phyloP scores from a whole-genome alignment of 30 jellyfish, hydroid and myxozoan genomes.

The Catostylus mosaicus region DNA sequence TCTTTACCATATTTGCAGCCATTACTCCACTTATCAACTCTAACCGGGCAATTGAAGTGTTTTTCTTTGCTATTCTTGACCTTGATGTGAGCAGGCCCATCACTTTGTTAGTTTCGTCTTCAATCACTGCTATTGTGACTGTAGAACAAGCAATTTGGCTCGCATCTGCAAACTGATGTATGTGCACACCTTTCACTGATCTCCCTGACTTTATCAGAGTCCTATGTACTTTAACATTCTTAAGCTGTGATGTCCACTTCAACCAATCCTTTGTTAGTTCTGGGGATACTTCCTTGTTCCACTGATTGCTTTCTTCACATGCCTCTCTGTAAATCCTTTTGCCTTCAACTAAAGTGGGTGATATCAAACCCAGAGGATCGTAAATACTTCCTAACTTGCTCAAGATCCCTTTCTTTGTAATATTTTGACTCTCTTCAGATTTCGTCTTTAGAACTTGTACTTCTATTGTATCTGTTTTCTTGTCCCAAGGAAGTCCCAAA shows the following conservation, averaged over 20 bases:
- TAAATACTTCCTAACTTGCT: conserved; percentile 33
- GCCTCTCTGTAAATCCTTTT: conserved; percentile 40
- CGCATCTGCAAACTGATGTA: conserved; percentile 72
- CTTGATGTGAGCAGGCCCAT: conserved; percentile 49
- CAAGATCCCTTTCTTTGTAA: conserved; percentile 31
- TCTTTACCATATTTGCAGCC: conserved; percentile 67
- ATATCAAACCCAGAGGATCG: conserved; percentile 7
- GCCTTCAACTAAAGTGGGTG: conserved; percentile 50
- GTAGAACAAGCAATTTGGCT: conserved; percentile 63
- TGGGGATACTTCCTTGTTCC: conserved; percentile 50
- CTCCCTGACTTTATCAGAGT: conserved; percentile 6
- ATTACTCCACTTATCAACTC: conserved; percentile 65
- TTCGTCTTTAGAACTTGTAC: conserved; percentile 28
- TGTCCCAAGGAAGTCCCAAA: conserved; percentile 34
- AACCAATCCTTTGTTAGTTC: conserved; percentile 17
- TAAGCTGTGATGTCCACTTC: conserved; percentile 13
- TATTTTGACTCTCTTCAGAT: not conserved
- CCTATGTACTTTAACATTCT: conserved; percentile 33
- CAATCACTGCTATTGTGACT: conserved; percentile 54
- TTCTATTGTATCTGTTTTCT: conserved; percentile 24
- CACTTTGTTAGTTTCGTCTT: conserved; percentile 41
- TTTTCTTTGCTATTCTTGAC: conserved; percentile 57
- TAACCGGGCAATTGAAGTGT: conserved; percentile 68
- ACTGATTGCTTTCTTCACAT: conserved; percentile 24
- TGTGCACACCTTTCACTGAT: conserved; percentile 34